Evolutionary conservation across 2,113 vertebrate species (phyloP), one percentile per base, ranked within the genome.

Genomic region (Thryonomys swinderianus): DNA sequence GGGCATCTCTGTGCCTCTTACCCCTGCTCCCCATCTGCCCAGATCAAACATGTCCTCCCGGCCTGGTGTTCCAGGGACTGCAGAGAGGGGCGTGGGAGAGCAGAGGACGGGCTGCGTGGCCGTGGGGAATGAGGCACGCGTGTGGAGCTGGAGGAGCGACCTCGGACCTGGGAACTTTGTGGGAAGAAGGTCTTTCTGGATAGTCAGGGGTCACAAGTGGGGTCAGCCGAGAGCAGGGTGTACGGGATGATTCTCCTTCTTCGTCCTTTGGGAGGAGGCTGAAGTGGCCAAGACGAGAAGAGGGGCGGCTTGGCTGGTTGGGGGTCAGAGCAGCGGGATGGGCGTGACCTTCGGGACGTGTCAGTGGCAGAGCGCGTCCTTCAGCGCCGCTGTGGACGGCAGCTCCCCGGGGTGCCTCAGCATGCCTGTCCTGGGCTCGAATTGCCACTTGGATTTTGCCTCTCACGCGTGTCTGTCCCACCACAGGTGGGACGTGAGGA

Each of bases 41-140:
- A 64, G 48, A 14, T 37, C 18, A 23, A 14, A 57, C 27, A 66
- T 48, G 32, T 64, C 20, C 40, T 59, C 32, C 53, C 88, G 61
- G 42, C 20, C 48, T 80, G 51, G 67, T 76, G 74, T 73, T 67
- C 62, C 5, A 40, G 53, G 37, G 32, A 23, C 37, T 71, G n/a
- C 76, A 73, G 85, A 69, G 3, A 64, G 25, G 45, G 34, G 17
- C 1, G 37, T 17, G 32, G 42, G 25, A 94, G 83, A 64, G 69
- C 17, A 40, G 66, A 79, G 88, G 45, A 40, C 27, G 40, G 59
- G 25, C 53, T 53, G 53, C 2, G 2, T 21, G 23, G 7, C 20
- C 13, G 3, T 53, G 90, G 48, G 62, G 84, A 82, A 34, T 0
- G 2, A 66, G 37, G 2, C 7, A 17, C 7, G 8, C 3, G 0